These are phyloP conservation scores for Halocaridina rubra DNA, from an alignment of 2,888 invertebrate genomes.

Conservation along the genomic window DNA sequence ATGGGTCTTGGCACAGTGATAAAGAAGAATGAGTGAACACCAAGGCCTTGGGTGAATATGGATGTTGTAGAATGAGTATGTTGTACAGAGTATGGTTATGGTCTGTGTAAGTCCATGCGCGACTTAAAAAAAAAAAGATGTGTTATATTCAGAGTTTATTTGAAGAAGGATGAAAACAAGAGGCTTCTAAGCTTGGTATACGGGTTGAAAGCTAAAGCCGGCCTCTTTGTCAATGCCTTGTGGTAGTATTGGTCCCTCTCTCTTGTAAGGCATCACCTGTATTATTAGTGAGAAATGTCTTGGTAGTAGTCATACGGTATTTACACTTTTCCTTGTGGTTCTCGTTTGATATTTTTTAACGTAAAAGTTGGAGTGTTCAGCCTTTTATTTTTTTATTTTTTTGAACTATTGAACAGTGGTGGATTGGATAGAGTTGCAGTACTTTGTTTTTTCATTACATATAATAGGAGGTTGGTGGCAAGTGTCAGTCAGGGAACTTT, in stretches of 20 bases:
- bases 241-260: conserved; percentile 53
- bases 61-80: conserved; percentile 24
- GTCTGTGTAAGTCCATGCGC: conserved; percentile 20
- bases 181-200: conserved; percentile 44
- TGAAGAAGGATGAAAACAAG: conserved; percentile 36
- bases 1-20: conserved; percentile 51
- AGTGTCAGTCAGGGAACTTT: conserved; percentile 27
- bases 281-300: conserved; percentile 7
- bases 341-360: conserved; percentile 15
- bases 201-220: conserved; percentile 55
- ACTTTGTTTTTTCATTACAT: not conserved
- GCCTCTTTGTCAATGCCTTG: conserved; percentile 58
- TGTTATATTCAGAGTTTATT: not conserved
- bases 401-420: conserved; percentile 2
- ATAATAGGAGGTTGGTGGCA: conserved; percentile 37
- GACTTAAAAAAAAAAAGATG: conserved; percentile 9
- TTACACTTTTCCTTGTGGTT: conserved; percentile 22
- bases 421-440: not conserved
- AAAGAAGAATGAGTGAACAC: conserved; percentile 47
- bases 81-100: not conserved
- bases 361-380: not conserved
- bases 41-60: conserved; percentile 41
- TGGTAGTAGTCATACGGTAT: conserved; percentile 18
- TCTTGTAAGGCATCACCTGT: conserved; percentile 45
- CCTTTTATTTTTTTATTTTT: no score